phyloP scores from a whole-genome alignment of 2,797 vertebrate species.

The Knipowitschia caucasica region DNA sequence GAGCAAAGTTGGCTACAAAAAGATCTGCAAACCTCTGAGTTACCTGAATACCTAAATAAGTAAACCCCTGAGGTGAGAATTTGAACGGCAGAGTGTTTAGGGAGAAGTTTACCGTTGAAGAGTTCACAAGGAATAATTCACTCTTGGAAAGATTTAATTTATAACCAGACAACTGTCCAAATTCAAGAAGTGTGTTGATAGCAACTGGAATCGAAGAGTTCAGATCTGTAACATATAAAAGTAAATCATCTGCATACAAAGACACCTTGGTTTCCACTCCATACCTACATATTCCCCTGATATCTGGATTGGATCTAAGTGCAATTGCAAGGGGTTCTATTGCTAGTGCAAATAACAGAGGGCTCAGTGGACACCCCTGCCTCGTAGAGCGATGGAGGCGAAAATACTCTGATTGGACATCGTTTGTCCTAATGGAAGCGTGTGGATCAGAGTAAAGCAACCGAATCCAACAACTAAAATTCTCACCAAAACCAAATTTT shows the following conservation, averaged over 20 bases:
- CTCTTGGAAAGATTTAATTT: background rate
- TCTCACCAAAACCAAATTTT: background rate
- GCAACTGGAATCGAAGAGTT: background rate
- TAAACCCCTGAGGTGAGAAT: no score
- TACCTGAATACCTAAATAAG: no score
- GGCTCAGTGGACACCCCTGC: no score
- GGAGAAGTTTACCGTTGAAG: no score
- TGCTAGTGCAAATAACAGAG: no score
- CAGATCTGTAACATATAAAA: background rate
- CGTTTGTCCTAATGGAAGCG: background rate
- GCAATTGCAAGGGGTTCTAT: no score
- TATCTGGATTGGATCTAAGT: background rate
- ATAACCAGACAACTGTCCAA: background rate
- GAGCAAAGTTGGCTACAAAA: no score
- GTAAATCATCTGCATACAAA: slow-evolving; percentile 1
- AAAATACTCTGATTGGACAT: background rate
- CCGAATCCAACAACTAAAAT: background rate
- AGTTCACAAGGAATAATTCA: no score
- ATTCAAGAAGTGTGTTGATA: background rate
- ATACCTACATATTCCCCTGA: background rate
- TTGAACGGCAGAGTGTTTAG: no score
- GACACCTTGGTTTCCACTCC: background rate
- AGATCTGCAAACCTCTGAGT: no score
- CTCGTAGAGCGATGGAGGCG: background rate
- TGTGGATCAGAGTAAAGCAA: background rate